Conservation (phyloP, 2,797 vertebrate genomes). For the Sylvilagus floridanus region DNA sequence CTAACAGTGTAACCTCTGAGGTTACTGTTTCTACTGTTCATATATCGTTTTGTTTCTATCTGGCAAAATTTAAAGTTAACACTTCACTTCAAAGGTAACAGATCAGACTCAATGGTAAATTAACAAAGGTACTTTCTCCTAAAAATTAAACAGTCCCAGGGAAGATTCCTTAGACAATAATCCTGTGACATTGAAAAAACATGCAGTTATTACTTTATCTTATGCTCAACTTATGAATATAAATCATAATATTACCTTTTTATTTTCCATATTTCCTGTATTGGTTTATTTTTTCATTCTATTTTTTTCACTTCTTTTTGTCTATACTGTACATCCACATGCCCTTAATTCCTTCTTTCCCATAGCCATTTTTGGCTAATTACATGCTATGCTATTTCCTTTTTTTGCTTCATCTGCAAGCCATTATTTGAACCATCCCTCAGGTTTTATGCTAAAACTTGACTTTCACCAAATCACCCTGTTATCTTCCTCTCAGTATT, state of each 20-base stretch:
- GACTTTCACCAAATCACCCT: background rate
- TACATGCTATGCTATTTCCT: background rate
- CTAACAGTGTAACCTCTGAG: background rate
- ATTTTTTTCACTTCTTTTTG: background rate
- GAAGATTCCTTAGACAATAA: background rate
- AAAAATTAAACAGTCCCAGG: background rate
- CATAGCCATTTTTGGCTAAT: background rate
- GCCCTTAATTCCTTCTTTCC: background rate
- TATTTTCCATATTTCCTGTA: background rate
- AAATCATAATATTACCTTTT: background rate
- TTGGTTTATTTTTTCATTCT: background rate
- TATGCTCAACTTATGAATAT: background rate
- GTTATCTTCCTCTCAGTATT: background rate
- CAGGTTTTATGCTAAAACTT: background rate
- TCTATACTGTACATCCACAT: background rate
- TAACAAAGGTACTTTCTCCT: background rate
- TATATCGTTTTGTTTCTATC: slow-evolving; percentile 36
- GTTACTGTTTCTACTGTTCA: background rate
- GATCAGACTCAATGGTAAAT: background rate
- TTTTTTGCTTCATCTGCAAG: background rate
- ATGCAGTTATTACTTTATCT: background rate
- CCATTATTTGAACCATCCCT: slow-evolving; percentile 25
- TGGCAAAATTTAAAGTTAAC: slow-evolving; percentile 37
- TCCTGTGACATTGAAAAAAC: background rate
- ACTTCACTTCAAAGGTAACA: slow-evolving; percentile 6